Conservation (phyloP, 2,113 vertebrate genomes). For the Anarrhichthys ocellatus region DNA sequence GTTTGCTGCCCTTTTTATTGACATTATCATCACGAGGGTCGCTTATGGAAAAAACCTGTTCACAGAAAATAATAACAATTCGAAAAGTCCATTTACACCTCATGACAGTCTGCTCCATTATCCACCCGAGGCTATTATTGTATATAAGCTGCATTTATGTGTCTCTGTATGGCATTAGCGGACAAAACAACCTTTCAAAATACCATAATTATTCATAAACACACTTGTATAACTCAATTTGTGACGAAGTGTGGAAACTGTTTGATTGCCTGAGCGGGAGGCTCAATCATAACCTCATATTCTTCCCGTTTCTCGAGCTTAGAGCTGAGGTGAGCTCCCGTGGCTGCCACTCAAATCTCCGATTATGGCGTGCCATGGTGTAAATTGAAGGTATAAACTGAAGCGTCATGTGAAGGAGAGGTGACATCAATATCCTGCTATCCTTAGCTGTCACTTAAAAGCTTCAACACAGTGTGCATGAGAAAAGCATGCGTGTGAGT, state of each 20-base stretch:
- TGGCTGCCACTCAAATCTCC: slow-evolving; percentile 1
- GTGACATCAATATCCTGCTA: neutral
- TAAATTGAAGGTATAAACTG: neutral
- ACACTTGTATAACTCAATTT: neutral
- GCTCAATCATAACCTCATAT: neutral
- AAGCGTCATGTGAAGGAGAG: slow-evolving; percentile 2
- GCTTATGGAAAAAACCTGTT: neutral
- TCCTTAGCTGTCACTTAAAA: neutral
- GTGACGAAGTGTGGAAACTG: neutral
- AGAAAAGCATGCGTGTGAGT: neutral
- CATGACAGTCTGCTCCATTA: slow-evolving; percentile 12
- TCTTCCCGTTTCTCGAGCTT: neutral
- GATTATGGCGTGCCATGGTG: neutral
- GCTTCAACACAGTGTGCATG: neutral
- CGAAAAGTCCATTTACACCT: slow-evolving; percentile 14
- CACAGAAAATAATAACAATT: slow-evolving; percentile 6
- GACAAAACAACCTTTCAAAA: neutral
- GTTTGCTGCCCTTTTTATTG: neutral
- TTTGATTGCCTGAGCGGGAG: neutral
- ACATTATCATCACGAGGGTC: neutral
- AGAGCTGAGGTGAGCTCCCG: neutral
- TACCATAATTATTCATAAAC: slow-evolving; percentile 8
- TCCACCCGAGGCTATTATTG: slow-evolving; percentile 23
- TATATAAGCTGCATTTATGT: slow-evolving; percentile 1
- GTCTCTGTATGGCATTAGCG: neutral